Conservation (phyloP, 2,888 invertebrate genomes). For the Eucriotettix oculatus region DNA sequence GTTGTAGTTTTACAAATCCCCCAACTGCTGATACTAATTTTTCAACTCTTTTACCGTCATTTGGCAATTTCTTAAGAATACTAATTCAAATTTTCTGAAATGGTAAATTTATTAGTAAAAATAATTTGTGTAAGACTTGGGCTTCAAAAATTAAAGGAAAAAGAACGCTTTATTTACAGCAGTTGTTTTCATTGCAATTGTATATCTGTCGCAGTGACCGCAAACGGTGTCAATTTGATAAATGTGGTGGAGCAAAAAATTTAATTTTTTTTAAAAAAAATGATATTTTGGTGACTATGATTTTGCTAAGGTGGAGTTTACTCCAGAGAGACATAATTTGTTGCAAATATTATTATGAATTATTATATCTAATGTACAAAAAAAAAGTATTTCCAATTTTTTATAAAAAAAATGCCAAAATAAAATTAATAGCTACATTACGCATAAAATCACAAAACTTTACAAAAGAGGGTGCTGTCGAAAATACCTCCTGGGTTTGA, state of each 20-base stretch:
- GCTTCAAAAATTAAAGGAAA: too few relatives aligned
- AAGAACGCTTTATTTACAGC: too few relatives aligned
- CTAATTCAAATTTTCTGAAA: too few relatives aligned
- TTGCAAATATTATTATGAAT: slow-evolving; percentile 7
- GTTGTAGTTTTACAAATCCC: slow-evolving; percentile 1
- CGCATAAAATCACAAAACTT: slow-evolving; percentile 6
- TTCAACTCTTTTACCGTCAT: too few relatives aligned
- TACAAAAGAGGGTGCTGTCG: slow-evolving; percentile 2
- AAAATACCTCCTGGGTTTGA: slow-evolving; percentile 7
- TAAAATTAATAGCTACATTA: slow-evolving; percentile 6
- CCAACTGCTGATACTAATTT: background rate
- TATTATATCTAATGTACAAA: slow-evolving; percentile 9
- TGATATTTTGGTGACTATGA: background rate
- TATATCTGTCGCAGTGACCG: too few relatives aligned
- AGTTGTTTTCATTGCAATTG: too few relatives aligned
- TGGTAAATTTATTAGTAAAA: too few relatives aligned
- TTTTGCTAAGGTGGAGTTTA: slow-evolving; percentile 31
- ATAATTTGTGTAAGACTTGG: too few relatives aligned
- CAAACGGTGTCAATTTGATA: too few relatives aligned
- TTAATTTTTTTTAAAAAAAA: background rate
- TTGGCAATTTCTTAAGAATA: too few relatives aligned
- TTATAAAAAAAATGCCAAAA: background rate
- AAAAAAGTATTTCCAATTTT: slow-evolving; percentile 5
- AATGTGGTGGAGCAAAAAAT: too few relatives aligned
- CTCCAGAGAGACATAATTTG: slow-evolving; percentile 23